Evolutionary conservation across 2,113 vertebrate genomes (phyloP), one percentile per base, ranked within the genome.

Genomic region (Erpornis zantholeuca): DNA sequence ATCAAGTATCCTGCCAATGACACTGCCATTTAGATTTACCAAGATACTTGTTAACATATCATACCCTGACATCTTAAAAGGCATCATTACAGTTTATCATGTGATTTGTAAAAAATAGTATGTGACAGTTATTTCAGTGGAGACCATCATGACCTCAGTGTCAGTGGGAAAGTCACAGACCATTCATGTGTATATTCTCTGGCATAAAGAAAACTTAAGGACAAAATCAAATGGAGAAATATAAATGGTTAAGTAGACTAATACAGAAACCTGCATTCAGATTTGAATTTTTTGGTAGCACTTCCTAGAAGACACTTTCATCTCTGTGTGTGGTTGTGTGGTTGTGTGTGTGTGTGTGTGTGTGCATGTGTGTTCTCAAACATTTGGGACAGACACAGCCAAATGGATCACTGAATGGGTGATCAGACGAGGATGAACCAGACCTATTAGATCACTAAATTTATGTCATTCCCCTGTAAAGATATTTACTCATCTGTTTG

Each of bases 11-110:
- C 66, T 96, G 86, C 71, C 96, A 97, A 80, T 90, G 93, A 94
- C 95, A 90, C 64, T 85, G 94, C 49, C 88, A 97, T 96, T 97
- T 97, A 97, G 59, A 82, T 91, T 95, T 98, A 80, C 94, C 94
- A 77, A 88, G 92, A 91, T 92, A 68, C 88, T 96, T 94, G 82
- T 97, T 97, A 97, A 94, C 73, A 60, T 95, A 88, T 94, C 85
- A 96, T 95, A 94, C 79, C 53, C 83, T 97, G 96, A 97, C 96
- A 96, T 94, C 92, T 97, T 97, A 94, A 92, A 97, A 97, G 95
- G 77, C 78, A 88, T 91, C 95, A 92, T 91, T 98, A 94, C 85
- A 70, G 89, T 95, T 87, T 91, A 94, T 90, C 93, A 90, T 91
- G 78, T 69, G 82, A 96, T 96, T 95, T 92, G 84, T 85, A 91